Evolutionary conservation across 2,113 vertebrate species (phyloP), one percentile per base, ranked within the genome.

Genomic region (Sardina pilchardus): DNA sequence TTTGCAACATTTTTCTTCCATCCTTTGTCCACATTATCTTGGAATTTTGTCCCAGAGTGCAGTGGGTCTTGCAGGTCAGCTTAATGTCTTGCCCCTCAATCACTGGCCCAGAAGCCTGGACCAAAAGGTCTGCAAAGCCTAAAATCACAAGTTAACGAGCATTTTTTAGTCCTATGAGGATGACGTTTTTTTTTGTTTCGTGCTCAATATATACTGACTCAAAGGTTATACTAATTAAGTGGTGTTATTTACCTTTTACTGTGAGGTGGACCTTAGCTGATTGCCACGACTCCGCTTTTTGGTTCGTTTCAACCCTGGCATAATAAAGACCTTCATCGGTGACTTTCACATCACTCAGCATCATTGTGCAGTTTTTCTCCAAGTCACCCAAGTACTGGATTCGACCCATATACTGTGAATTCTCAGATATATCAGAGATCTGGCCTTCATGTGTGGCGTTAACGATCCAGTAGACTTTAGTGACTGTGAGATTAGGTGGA

Each of bases 401-500:
- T 34, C 63, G 63, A 71, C 9, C 34, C n/a, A 14, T 75, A 85
- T 84, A 88, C 36, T 82, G 9, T 3, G 34, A 9, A 26, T 0
- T 26, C 8, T 10, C 8, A 9, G 16, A 14, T 1, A 71, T 8
- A 34, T 71, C 26, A 34, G n/a, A 1, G 12, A 3, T 42, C 4
- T 42, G 30, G 3, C 1, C 2, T 30, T 3, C 7, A 30, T 9
- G 30, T 34, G 6, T 34, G 30, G 63, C 1, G 12, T 71, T 71
- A 34, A 71, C 34, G 8, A 59, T 43, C 86, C 86, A 89, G 63
- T 12, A 34, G 6, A 63, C 56, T n/a, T n/a, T 63, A n/a, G 21
- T 24, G 56, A 63, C 56, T 26, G 21, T 24, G 56, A 63, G 56
- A 6, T n/a, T n/a, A 63, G 56, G 56, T 9, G 56, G 56, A 26